Base-by-base conservation (phyloP, 2,113 vertebrate genomes). In the Australoheros scitulus region DNA sequence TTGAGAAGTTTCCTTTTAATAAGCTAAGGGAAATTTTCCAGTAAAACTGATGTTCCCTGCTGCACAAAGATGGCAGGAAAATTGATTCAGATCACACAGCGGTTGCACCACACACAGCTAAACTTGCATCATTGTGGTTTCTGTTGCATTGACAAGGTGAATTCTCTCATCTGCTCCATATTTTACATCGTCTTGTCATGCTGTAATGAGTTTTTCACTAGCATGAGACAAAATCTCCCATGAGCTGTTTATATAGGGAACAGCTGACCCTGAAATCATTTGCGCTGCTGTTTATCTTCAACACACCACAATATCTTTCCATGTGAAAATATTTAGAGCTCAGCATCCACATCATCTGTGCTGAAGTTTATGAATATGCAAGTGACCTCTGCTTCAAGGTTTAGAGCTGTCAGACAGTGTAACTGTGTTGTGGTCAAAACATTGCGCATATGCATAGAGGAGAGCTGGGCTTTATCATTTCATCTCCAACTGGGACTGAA, bases 91-190 rank as follows among this genome's bases (percentile, higher is more conserved):
- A 75, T 86, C 85, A 88, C 87, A 84, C 91, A 85, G 80, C 76
- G 64, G 85, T 85, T 88, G 75, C 86, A 60, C 52, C 84, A 65
- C 85, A 83, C 70, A 8, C 76, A 50, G 83, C 81, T 80, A n/a
- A 61, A 80, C 78, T 76, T 55, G 82, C 83, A 91, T 89, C 83
- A 77, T 2, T 7, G 32, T 0, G 2, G 75, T 34, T 78, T 52
- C 64, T 36, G n/a, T 47, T 61, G 60, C 36, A 59, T 32, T 43
- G 72, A 89, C 81, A 78, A 79, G 63, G 82, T 88, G 68, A 81
- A 76, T 50, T 65, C 50, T 56, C 59, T 77, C 41, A 80, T 34
- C 79, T 38, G 38, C 65, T 61, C 6, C 29, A 60, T 1, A 85
- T 79, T 80, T 55, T 50, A 60, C 80, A 63, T 64, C 9, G 11